phyloP scores from a whole-genome alignment of 2,888 invertebrate genomes.

The Dexiosoma caninum region DNA sequence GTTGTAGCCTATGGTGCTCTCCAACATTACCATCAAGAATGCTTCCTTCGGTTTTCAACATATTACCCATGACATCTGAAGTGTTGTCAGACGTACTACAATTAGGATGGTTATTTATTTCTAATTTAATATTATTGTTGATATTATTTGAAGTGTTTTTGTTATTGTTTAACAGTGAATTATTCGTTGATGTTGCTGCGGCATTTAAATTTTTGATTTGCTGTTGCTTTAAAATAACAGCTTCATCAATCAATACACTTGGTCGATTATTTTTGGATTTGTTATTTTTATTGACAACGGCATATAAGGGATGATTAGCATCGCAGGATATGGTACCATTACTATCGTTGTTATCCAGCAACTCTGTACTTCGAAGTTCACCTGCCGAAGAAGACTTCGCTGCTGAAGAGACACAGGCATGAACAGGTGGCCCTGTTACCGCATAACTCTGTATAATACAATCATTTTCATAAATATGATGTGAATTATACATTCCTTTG shows the following conservation, averaged over 20 bases:
- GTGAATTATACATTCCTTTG: constrained; percentile 64
- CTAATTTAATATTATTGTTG: constrained; percentile 65
- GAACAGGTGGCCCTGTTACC: constrained; percentile 6
- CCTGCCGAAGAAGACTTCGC: constrained; percentile 12
- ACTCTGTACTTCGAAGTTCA: constrained; percentile 32
- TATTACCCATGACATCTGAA: constrained; percentile 63
- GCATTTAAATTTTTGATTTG: constrained; percentile 51
- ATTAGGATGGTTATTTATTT: constrained; percentile 76
- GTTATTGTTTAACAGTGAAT: constrained; percentile 61
- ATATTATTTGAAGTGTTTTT: constrained; percentile 64
- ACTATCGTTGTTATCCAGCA: constrained; percentile 16
- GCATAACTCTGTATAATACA: constrained; percentile 70
- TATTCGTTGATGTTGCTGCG: constrained; percentile 67
- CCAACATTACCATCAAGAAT: constrained; percentile 63
- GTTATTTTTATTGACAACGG: constrained; percentile 77
- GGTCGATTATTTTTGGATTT: constrained; percentile 76
- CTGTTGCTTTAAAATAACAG: constrained; percentile 72
- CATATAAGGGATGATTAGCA: constrained; percentile 74
- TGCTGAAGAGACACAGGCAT: constrained; percentile 30
- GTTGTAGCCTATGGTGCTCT: constrained; percentile 26
- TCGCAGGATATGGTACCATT: constrained; percentile 7
- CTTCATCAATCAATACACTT: constrained; percentile 64
- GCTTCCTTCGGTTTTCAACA: constrained; percentile 57
- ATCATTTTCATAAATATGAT: constrained; percentile 75
- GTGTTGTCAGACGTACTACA: constrained; percentile 39